These are phyloP conservation scores for Neoseiulus cucumeris DNA, from an alignment of 1,140 invertebrate genomes.

Conservation along the genomic window DNA sequence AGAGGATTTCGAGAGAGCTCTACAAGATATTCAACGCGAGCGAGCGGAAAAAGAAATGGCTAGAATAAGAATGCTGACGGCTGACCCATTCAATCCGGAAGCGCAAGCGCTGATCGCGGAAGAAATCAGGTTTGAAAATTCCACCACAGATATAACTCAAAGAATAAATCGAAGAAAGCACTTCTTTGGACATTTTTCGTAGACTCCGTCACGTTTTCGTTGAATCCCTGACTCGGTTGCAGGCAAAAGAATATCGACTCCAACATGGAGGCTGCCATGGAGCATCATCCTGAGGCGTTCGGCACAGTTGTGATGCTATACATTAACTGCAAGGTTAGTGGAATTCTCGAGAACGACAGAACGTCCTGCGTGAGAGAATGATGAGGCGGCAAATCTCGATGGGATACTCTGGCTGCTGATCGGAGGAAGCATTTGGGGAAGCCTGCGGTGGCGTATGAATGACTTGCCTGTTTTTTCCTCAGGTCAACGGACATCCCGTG, in stretches of 20 bases:
- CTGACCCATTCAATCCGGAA: conserved; percentile 85
- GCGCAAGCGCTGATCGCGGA: conserved; percentile 82
- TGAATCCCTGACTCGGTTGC: conserved; percentile 3
- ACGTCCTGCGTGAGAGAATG: too few species aligned
- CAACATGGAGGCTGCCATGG: conserved; percentile 96
- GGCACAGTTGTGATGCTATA: conserved; percentile 93
- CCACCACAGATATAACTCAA: neutral
- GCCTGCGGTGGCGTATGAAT: too few species aligned
- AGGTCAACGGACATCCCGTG: conserved; percentile 63
- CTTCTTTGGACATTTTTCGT: neutral
- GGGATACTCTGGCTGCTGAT: too few species aligned
- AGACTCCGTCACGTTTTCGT: neutral
- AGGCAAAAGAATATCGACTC: conserved; percentile 82
- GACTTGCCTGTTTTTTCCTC: too few species aligned
- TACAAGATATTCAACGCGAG: conserved; percentile 51
- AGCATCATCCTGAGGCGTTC: conserved; percentile 92
- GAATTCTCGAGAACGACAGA: too few species aligned
- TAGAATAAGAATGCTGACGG: conserved; percentile 62
- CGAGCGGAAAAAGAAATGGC: conserved; percentile 57
- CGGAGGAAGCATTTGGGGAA: too few species aligned
- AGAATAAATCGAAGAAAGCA: too few species aligned
- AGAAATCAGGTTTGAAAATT: conserved; percentile 44
- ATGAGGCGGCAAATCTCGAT: too few species aligned
- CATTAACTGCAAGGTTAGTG: conserved; percentile 64
- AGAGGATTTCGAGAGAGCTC: conserved; percentile 45